Evolutionary conservation across 2,113 vertebrate genomes (phyloP), one percentile per base, ranked within the genome.

Genomic region (Hemibagrus wyckioides): DNA sequence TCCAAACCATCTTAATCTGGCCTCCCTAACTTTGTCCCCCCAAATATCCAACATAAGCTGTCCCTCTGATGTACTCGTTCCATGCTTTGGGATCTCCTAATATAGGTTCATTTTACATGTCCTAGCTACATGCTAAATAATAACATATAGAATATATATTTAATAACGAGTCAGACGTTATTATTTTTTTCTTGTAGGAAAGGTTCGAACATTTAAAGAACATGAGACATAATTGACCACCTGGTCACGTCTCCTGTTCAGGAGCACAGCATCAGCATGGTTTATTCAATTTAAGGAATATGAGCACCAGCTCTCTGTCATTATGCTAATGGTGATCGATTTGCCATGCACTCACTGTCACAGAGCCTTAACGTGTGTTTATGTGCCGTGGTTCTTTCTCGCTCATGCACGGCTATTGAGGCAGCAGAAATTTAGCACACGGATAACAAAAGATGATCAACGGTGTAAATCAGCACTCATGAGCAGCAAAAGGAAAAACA

Each of bases 281-380:
- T 57, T 61, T 73, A 50, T 76, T 59, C 54, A 61, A 76, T 76
- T 76, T 59, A 57, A 69, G n/a, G 30, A 50, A 85, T 77, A 79
- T n/a, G 52, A 59, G 73, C 23, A 23, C 73, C 84, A 52, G 84
- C 28, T 63, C n/a, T 44, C 39, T 79, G 57, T 85, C 56, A 48
- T 85, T 85, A 48, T 30, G 6, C 39, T 79, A 57, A 63, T 41
- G 63, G 30, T 85, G 84, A 85, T 79, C 63, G 84, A 79, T 85
- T 85, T 50, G 25, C 73, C 84, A 50, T 33, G 84, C 56, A 36
- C 61, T 79, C 54, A 63, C 56, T 65, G 73, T 79, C 57, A 61
- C 54, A 48, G 36, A 61, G 44, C 82, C 44, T 69, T 50, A 69
- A 48, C 41, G 19, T 41, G 25, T n/a, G 19, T n/a, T 76, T 56